Base-by-base conservation (phyloP, 30 jellyfish, hydroid and myxozoan genomes). In the Calvadosia cruxmelitensis region DNA sequence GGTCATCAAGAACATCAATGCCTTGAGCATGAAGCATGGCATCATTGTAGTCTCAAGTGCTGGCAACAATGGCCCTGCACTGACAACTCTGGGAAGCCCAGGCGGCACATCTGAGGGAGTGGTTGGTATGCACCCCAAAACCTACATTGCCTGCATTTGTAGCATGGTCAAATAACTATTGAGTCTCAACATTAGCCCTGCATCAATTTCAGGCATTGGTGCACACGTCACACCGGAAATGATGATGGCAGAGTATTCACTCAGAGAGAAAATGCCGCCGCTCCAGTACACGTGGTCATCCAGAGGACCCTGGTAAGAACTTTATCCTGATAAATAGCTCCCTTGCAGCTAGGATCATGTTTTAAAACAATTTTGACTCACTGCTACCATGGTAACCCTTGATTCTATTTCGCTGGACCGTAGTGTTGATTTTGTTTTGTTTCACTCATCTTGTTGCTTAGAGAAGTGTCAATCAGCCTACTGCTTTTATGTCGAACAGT, bases 41-140 rank as follows among this genome's bases (percentile, higher is more conserved):
- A 82, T 89, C 29, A 69, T 81, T 13, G 80, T 89, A 50, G 88
- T 89, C 30, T 82, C 98, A 50, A 89, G 98, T 89, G 98, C 98
- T 29, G 98, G 98, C 31, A 89, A 89, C 64, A 89, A 89, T 81
- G 98, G 98, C 3, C 98, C 98, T 29, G 98, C 95, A 0, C 75
- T 89, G 51, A 70, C 93, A 25, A 89, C 98, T 16, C 85, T 78
- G 50, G 95, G 98, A 5, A 79, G 93, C 26, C 98, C 98, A 1
- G 93, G 92, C 31, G 95, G 82, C 3, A 83, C 93, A 32, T 63
- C 94, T 27, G 86, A 63, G 1, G 63, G 53, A 12, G 92, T 89
- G 3, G 79, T 85, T 33, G 96, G 96, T 85, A 50, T 2, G 69
- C 25, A 49, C 15, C n/a, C 15, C 62, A n/a, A n/a, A n/a, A n/a